Evolutionary conservation across 2,113 vertebrate species (phyloP).

Genomic region (Entomyzon cyanotis): DNA sequence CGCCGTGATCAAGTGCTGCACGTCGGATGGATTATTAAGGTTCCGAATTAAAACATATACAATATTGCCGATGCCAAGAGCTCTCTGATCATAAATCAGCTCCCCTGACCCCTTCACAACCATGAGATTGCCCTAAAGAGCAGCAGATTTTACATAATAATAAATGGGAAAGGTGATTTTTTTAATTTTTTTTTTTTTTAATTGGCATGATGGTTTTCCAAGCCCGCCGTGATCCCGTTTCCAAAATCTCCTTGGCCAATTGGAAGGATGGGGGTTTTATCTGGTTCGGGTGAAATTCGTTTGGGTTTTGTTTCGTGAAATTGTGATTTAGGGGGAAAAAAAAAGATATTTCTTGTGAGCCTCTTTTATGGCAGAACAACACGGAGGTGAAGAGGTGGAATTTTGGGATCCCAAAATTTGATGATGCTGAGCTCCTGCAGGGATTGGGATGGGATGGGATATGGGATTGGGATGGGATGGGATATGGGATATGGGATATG

Average conservation of each 20-base stretch:
- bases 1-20: constrained; percentile 27
- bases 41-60: constrained; percentile 63
- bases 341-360: neutral
- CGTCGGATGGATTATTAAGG: constrained; percentile 54
- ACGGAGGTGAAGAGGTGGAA: neutral
- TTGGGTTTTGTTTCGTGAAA: neutral
- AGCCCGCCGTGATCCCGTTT: neutral
- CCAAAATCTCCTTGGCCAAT: neutral
- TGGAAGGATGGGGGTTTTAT: neutral
- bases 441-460: neutral
- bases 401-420: accelerated
- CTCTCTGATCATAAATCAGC: constrained; percentile 66
- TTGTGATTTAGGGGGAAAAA: neutral
- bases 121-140: constrained; percentile 67
- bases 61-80: constrained; percentile 58
- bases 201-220: constrained; percentile 23
- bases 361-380: neutral
- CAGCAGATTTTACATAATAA: constrained; percentile 52
- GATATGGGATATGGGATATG: neutral
- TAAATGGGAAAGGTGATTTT: neutral
- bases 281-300: neutral
- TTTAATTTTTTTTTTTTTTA: neutral
- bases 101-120: constrained; percentile 64
- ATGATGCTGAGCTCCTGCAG: neutral
- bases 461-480: neutral